phyloP scores from a whole-genome alignment of 2,113 vertebrate species.

The Cebidichthys violaceus region DNA sequence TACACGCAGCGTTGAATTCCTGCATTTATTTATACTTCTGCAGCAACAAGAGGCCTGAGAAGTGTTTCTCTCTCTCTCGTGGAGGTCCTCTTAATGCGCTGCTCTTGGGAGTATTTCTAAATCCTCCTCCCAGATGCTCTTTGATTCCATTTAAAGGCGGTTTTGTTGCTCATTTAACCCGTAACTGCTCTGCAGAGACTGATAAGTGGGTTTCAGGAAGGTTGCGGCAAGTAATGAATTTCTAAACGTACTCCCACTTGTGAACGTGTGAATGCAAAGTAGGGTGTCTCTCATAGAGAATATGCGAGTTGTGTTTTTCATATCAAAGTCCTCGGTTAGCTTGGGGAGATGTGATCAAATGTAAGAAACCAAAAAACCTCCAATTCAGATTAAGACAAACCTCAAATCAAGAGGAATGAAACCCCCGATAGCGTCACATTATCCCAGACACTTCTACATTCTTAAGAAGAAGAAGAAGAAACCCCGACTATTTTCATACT shows the following conservation, averaged over 20 bases:
- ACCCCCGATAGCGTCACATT: conserved; percentile 14
- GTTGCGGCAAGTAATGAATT: conserved; percentile 1
- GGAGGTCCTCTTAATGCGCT: background rate
- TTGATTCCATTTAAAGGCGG: conserved; percentile 8
- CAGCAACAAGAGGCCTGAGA: background rate
- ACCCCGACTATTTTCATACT: conserved; percentile 59
- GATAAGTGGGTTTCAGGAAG: conserved; percentile 8
- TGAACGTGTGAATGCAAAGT: conserved; percentile 24
- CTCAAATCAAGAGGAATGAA: background rate
- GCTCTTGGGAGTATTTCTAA: background rate
- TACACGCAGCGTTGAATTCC: background rate
- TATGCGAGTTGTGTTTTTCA: conserved; percentile 23
- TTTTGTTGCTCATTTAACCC: conserved; percentile 2
- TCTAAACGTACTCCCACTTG: background rate
- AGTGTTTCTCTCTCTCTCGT: background rate
- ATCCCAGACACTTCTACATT: conserved; percentile 60
- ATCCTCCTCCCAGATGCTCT: background rate
- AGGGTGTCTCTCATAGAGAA: background rate
- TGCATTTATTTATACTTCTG: background rate
- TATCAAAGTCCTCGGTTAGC: background rate
- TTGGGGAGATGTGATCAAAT: background rate
- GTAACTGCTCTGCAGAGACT: conserved; percentile 12
- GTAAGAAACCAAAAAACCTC: background rate
- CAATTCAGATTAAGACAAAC: background rate
- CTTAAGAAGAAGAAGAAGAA: background rate